A percentile compares a stretch with the other conserved stretches of the same genome.
Conservation (phyloP, 2,113 vertebrate genomes). For the Proteles cristata region DNA sequence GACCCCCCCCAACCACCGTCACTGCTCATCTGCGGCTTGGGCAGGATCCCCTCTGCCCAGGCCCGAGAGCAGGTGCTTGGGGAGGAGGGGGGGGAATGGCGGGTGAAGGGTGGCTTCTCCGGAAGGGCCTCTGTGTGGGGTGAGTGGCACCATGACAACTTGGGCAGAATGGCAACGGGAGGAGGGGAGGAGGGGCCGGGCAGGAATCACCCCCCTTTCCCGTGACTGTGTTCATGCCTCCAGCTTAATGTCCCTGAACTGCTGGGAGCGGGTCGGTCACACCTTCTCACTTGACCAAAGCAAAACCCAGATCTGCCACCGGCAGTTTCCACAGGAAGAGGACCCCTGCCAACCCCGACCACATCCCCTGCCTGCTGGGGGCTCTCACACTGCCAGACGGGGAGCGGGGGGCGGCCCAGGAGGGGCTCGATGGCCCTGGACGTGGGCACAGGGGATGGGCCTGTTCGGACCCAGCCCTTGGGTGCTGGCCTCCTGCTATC, state of each 20-base stretch:
- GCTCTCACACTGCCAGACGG: not conserved
- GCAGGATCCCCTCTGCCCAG: not conserved
- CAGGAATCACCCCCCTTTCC: not conserved
- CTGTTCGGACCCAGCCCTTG: not conserved
- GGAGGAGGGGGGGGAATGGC: not conserved
- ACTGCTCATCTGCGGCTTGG: not conserved
- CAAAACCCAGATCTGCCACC: not conserved
- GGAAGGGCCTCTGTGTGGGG: not conserved
- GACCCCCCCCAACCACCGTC: not conserved
- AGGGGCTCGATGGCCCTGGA: not conserved
- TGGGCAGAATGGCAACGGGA: not conserved
- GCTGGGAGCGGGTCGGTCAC: conserved; percentile 21
- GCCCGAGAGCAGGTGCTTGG: not conserved
- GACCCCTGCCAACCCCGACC: not conserved
- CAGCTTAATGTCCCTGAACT: conserved; percentile 38
- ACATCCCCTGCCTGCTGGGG: not conserved
- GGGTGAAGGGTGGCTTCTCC: not conserved
- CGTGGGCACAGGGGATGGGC: not conserved
- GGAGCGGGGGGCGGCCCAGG: not conserved
- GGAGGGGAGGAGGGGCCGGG: not conserved
- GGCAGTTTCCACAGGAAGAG: not conserved
- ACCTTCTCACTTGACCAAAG: conserved; percentile 52
- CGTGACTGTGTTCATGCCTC: not conserved
- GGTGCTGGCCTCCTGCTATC: not conserved
- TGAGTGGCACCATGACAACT: not conserved